Evolutionary conservation across 2,113 vertebrate species (phyloP).

Genomic region (Helogale parvula): DNA sequence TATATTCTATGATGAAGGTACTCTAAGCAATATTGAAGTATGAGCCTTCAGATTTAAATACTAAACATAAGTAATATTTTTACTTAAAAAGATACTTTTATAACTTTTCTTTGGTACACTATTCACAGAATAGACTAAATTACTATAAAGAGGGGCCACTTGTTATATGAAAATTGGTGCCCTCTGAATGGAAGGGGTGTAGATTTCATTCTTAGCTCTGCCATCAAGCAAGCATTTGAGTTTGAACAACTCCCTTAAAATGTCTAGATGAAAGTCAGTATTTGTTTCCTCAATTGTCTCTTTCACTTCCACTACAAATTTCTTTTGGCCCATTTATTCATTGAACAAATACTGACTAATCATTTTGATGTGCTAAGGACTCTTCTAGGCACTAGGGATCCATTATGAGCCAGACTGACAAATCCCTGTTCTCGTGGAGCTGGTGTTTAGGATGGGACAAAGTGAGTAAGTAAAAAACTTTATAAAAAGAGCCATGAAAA

Average conservation of each 20-base stretch:
- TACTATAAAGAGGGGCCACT: background rate
- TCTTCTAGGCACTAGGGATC: background rate
- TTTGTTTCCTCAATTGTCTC: background rate
- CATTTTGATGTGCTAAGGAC: background rate
- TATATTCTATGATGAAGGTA: background rate
- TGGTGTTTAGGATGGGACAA: background rate
- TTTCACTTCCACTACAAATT: background rate
- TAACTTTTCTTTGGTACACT: background rate
- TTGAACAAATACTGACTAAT: background rate
- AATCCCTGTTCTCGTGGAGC: background rate
- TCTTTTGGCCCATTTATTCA: background rate
- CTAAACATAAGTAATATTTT: background rate
- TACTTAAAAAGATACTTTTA: background rate
- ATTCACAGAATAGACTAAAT: background rate
- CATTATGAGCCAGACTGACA: background rate
- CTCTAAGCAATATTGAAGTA: background rate
- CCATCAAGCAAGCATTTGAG: background rate
- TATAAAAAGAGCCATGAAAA: background rate
- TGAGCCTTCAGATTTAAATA: background rate
- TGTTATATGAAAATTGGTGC: background rate
- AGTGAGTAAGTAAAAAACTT: background rate
- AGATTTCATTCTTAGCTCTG: background rate
- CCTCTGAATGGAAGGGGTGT: background rate
- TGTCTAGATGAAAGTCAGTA: background rate
- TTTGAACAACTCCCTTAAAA: background rate